These are phyloP conservation scores for Adoxophyes honmai DNA, from an alignment of 1,140 invertebrate genomes.

Conservation along the genomic window DNA sequence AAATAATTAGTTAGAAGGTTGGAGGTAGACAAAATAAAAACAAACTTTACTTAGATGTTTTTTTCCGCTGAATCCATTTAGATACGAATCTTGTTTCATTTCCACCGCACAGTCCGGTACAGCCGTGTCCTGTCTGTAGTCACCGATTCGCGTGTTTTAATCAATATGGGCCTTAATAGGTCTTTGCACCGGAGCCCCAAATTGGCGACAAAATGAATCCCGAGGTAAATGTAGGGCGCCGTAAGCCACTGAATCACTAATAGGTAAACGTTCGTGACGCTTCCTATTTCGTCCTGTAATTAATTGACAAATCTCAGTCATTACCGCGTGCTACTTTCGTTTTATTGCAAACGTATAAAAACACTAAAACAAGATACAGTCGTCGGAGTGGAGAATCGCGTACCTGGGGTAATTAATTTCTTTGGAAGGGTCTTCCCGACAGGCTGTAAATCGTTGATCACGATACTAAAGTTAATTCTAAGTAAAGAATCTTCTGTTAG, in stretches of 20 bases:
- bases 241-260: slow-evolving; percentile 32
- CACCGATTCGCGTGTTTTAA: slow-evolving; percentile 27
- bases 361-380: background rate
- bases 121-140: slow-evolving; percentile 18
- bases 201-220: slow-evolving; percentile 28
- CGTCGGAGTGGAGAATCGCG: no score
- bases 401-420: no score
- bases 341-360: slow-evolving; percentile 12
- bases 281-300: slow-evolving; percentile 53
- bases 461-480: no score
- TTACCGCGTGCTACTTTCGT: slow-evolving; percentile 51
- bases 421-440: no score
- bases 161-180: slow-evolving; percentile 19
- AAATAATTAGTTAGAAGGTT: no score
- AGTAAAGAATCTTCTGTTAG: no score
- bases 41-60: no score
- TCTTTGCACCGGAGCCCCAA: slow-evolving; percentile 19
- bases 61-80: no score
- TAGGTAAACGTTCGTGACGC: slow-evolving; percentile 42
- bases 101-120: background rate
- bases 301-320: slow-evolving; percentile 57
- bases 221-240: slow-evolving; percentile 35
- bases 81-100: no score
- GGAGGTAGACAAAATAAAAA: no score
- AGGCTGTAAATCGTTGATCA: no score